A percentile compares a stretch with the other conserved stretches of the same genome.
phyloP scores from a whole-genome alignment of 2,113 vertebrate species.

The Chionomys nivalis region DNA sequence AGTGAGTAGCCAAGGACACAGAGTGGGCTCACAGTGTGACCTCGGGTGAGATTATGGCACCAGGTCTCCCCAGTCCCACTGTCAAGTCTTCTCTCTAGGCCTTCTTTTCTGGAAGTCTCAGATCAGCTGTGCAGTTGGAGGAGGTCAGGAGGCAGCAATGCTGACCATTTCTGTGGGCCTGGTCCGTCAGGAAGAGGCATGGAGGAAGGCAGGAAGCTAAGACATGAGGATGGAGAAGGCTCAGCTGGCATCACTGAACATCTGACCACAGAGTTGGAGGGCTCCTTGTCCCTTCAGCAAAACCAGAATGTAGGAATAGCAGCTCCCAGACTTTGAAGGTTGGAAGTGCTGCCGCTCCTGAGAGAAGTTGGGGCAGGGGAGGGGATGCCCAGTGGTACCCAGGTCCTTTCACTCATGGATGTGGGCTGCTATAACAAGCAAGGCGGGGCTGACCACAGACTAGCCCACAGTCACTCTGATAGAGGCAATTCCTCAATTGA shows the following conservation, averaged over 20 bases:
- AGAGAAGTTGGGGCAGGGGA: neutral
- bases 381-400: too few relatives aligned
- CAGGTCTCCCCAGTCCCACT: neutral
- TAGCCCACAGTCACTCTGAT: neutral
- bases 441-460: neutral
- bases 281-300: neutral
- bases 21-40: neutral
- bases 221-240: neutral
- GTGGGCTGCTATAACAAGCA: neutral
- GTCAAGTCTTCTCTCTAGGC: neutral
- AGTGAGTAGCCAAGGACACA: neutral
- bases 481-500: neutral
- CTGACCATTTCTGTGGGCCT: neutral
- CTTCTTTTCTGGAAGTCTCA: neutral
- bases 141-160: neutral
- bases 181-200: too few relatives aligned
- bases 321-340: neutral
- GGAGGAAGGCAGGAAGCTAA: neutral
- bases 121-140: neutral
- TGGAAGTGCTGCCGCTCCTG: neutral
- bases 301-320: neutral
- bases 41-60: neutral
- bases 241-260: neutral
- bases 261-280: neutral
- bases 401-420: neutral